Percentiles rank a stretch among this genome's conserved stretches.
These are phyloP conservation scores for Cryptus armator DNA, from an alignment of 2,888 invertebrate genomes.

Conservation along the genomic window DNA sequence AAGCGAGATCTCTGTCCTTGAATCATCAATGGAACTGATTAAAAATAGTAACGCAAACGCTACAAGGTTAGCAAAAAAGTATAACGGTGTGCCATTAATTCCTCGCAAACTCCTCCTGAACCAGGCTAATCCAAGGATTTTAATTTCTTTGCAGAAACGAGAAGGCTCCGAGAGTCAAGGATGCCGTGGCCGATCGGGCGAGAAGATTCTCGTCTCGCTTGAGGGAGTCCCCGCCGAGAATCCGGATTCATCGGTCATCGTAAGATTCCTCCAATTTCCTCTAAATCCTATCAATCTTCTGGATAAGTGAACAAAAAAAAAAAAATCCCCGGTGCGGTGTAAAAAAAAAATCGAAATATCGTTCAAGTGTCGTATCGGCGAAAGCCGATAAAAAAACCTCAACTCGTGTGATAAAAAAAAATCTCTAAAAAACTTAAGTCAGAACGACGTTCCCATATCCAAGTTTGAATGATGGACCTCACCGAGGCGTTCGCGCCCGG, in stretches of 20 bases:
- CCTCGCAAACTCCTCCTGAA: not conserved
- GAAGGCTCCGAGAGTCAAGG: conserved; percentile 68
- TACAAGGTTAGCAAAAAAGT: not conserved
- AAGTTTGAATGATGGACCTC: conserved; percentile 89
- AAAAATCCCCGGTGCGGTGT: not conserved
- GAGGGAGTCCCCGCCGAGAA: conserved; percentile 59
- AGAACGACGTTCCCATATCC: conserved; percentile 12
- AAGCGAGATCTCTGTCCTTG: not conserved
- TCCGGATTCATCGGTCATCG: conserved; percentile 18
- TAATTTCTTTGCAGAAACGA: conserved; percentile 65
- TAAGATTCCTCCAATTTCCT: not conserved
- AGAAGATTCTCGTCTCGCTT: conserved; percentile 71
- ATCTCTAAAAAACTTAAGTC: not conserved
- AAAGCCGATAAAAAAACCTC: not conserved
- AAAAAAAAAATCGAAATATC: not conserved
- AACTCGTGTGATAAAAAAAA: not conserved
- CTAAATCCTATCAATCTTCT: not conserved
- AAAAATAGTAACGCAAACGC: not conserved
- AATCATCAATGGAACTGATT: too few relatives aligned
- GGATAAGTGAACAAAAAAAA: not conserved
- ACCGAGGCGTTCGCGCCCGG: conserved; percentile 91
- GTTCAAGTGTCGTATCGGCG: not conserved
- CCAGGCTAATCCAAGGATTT: conserved; percentile 9
- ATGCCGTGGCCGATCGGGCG: conserved; percentile 77
- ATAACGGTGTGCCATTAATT: not conserved